A percentile compares a stretch with the other conserved stretches of the same genome.
Conservation (phyloP, 2,113 vertebrate species). For the human (Homo sapiens) region GRCh38 chr5:26116001-26116500, state of each 20-base stretch:
- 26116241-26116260: not conserved
- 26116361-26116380: too few species aligned
- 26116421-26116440: not conserved
- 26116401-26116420: not conserved
- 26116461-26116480: not conserved
- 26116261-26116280: not conserved
- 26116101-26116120: not conserved
- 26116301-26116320: not conserved
- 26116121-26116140: not conserved
- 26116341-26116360: not conserved
- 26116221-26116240: not conserved
- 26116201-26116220: not conserved
- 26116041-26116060: not conserved
- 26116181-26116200: too few species aligned
- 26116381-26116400: not conserved
- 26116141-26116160: not conserved
- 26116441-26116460: not conserved
- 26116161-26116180: not conserved
- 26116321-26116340: not conserved
- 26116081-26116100: not conserved
- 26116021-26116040: not conserved
- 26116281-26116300: not conserved
- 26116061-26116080: not conserved
- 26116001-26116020: not conserved
- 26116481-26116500: not conserved